Evolutionary conservation across 2,797 vertebrate species (phyloP).

Genomic region (Urosaurus nigricauda): DNA sequence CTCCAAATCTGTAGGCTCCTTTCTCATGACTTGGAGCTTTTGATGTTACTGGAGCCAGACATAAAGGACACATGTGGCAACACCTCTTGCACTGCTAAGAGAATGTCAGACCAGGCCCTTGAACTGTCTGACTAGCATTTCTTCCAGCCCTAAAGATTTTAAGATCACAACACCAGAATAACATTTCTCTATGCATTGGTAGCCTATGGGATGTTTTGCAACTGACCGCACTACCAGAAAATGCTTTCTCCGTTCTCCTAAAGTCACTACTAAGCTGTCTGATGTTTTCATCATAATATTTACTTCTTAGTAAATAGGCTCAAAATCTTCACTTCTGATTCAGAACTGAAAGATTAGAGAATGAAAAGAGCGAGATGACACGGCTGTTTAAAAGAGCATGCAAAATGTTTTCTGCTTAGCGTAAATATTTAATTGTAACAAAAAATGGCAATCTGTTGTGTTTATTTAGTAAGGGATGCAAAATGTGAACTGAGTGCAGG

Average conservation of each 20-base stretch:
- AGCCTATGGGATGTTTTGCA: conserved; percentile 68
- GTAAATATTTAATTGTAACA: conserved; percentile 84
- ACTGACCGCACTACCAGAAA: conserved; percentile 70
- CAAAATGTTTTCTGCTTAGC: conserved; percentile 77
- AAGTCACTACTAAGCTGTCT: conserved; percentile 76
- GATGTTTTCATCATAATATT: conserved; percentile 84
- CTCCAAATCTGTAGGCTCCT: background rate
- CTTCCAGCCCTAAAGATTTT: background rate
- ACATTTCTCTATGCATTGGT: conserved; percentile 61
- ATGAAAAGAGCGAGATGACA: conserved; percentile 81
- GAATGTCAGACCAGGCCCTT: background rate
- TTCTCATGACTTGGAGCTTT: background rate
- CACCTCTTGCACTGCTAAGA: background rate
- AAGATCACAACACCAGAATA: conserved; percentile 51
- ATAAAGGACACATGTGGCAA: background rate
- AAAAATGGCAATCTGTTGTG: conserved; percentile 77
- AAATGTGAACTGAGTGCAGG: conserved; percentile 61
- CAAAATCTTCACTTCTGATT: conserved; percentile 77
- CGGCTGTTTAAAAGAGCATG: conserved; percentile 82
- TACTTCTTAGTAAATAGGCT: conserved; percentile 81
- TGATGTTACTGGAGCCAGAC: background rate
- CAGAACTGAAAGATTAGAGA: conserved; percentile 81
- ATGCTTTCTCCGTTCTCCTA: conserved; percentile 73
- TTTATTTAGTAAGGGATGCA: conserved; percentile 71
- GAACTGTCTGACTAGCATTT: background rate